These are phyloP conservation scores for Agriotes lineatus DNA, from an alignment of 2,888 invertebrate genomes.

Conservation along the genomic window DNA sequence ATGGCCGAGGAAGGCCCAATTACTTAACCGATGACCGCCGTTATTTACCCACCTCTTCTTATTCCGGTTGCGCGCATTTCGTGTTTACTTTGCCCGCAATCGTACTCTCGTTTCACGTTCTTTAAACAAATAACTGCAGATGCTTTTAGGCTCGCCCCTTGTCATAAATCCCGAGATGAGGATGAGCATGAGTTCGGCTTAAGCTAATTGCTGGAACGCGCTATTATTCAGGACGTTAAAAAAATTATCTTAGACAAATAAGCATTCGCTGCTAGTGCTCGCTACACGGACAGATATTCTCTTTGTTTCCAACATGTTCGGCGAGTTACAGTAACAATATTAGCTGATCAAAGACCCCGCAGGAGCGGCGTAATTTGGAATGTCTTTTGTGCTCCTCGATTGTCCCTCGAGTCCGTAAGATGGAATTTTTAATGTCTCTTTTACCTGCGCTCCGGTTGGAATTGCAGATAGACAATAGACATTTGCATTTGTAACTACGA, in stretches of 20 bases:
- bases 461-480: conserved; percentile 50
- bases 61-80: conserved; percentile 48
- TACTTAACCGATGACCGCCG: conserved; percentile 64
- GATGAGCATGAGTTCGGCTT: conserved; percentile 22
- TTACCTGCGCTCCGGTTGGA: conserved; percentile 45
- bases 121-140: conserved; percentile 58
- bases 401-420: conserved; percentile 38
- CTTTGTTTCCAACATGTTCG: conserved; percentile 50
- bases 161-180: conserved; percentile 25
- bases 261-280: conserved; percentile 26
- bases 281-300: conserved; percentile 39
- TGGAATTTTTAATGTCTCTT: conserved; percentile 42
- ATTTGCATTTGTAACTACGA: conserved; percentile 63
- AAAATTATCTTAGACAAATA: conserved; percentile 25
- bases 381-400: conserved; percentile 42
- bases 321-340: conserved; percentile 55
- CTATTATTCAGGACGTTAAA: conserved; percentile 18
- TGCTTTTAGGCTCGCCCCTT: conserved; percentile 33
- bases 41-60: conserved; percentile 63
- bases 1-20: conserved; percentile 60
- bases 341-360: conserved; percentile 55
- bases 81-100: conserved; percentile 59
- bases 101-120: conserved; percentile 57
- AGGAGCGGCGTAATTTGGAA: conserved; percentile 41
- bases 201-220: conserved; percentile 22